Conservation (phyloP, 2,888 invertebrate species). For the Heliconius erato region DNA sequence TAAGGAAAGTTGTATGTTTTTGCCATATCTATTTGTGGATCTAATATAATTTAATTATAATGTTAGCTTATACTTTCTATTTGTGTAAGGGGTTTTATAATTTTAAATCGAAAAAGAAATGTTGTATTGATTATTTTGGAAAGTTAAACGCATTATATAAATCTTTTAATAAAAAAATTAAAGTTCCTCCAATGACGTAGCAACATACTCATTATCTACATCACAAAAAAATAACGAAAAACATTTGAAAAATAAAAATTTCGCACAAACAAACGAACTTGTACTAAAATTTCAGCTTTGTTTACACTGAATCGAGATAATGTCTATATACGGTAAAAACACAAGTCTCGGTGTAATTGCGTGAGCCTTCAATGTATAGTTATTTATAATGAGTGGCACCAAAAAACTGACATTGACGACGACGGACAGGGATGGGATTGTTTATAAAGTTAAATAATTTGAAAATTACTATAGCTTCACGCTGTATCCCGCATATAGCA, state of each 20-base stretch:
- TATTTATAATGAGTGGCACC: conserved; percentile 6
- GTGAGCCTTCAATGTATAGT: conserved; percentile 31
- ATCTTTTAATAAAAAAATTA: not conserved
- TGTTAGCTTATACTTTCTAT: not conserved
- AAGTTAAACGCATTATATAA: not conserved
- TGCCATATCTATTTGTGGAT: conserved; percentile 33
- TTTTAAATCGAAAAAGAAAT: not conserved
- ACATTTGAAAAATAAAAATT: not conserved
- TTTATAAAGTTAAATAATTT: not conserved
- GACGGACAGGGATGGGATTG: not conserved
- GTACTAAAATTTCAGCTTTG: not conserved
- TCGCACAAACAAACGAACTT: not conserved
- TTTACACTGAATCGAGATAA: not conserved
- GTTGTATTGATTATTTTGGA: not conserved
- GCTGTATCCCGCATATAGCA: not conserved
- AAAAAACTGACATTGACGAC: conserved; percentile 16
- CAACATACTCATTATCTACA: not conserved
- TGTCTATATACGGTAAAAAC: conserved; percentile 30
- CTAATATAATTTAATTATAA: conserved; percentile 4
- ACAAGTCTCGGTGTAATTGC: conserved; percentile 25
- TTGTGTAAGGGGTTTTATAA: not conserved
- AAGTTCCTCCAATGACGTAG: not conserved
- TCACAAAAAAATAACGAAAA: not conserved
- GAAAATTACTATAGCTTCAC: not conserved
- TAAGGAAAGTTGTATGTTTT: conserved; percentile 12